A percentile compares a stretch with the other conserved stretches of the same genome.
Evolutionary conservation across 2,113 vertebrate species (phyloP).

Genomic region (Hippocampus zosterae): DNA sequence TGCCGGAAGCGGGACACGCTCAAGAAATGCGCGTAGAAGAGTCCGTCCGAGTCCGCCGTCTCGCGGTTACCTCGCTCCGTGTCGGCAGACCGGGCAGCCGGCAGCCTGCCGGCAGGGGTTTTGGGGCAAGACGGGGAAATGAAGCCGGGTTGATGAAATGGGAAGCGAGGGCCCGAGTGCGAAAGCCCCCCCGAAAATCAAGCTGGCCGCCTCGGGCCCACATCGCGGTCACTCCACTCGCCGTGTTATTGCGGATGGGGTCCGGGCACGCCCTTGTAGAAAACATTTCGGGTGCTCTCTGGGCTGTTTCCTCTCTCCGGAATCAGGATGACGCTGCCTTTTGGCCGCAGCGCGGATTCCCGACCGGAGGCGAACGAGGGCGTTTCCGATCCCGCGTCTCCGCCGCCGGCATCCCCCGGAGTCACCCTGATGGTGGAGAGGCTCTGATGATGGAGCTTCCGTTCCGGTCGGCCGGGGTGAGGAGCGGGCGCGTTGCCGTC

Average conservation of each 20-base stretch:
- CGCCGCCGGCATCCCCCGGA: slow-evolving; percentile 79
- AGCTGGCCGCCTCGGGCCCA: neutral
- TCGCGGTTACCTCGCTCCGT: too few species aligned
- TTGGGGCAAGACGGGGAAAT: neutral
- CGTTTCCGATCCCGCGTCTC: slow-evolving; percentile 79
- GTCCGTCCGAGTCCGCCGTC: too few species aligned
- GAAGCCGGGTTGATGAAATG: neutral
- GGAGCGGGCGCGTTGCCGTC: slow-evolving; percentile 73
- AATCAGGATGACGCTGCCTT: slow-evolving; percentile 90
- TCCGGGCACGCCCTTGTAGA: slow-evolving; percentile 95
- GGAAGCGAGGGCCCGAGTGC: neutral
- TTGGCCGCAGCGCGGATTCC: slow-evolving; percentile 88
- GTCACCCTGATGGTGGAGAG: slow-evolving; percentile 91
- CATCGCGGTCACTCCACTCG: neutral
- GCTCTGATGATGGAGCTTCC: slow-evolving; percentile 61
- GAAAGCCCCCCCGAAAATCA: slow-evolving; percentile 34
- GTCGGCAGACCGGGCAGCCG: too few species aligned
- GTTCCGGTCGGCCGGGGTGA: slow-evolving; percentile 46
- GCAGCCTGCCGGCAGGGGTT: too few species aligned
- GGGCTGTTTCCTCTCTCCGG: slow-evolving; percentile 92
- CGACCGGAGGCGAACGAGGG: slow-evolving; percentile 82
- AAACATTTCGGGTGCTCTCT: slow-evolving; percentile 91
- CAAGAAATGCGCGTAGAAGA: too few species aligned
- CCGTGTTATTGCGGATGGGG: neutral
- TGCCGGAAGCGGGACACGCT: too few species aligned